Base-by-base conservation (phyloP, 2,888 invertebrate genomes). In the Andricus quercusramuli region DNA sequence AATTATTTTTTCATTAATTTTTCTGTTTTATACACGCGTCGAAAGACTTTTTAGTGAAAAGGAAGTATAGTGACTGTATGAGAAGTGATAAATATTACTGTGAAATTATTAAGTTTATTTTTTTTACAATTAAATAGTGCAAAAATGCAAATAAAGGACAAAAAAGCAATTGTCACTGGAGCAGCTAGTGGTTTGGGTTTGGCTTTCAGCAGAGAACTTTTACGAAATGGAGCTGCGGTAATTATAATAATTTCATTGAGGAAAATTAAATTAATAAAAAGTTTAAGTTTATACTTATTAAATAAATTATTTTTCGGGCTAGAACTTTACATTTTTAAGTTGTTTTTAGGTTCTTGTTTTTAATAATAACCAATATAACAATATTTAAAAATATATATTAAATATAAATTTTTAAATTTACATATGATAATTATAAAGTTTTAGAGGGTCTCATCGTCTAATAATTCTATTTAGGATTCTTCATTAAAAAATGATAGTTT, bases 131-230 rank as follows among this genome's bases (percentile, higher is more conserved):
- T 1, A 22, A 59, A 22, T 5, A 8, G 15, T 25, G 64, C 15
- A 51, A 81, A 78, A 6, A 92, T 92, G 92, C 91, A 91, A 81
- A 90, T 92, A 70, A 92, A 91, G 79, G 91, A 92, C 56, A 92
- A 92, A 84, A 89, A 86, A 74, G 92, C 87, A 3, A 85, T 92
- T 47, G 85, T 92, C 11, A 91, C 90, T 8, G 92, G 92, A 22
- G 90, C 88, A 17, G 89, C 91, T 13, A 88, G 88, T 74, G 88
- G 84, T 56, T 80, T 91, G 37, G 91, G 92, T 17, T 47, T 90
- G 25, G 88, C 88, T 20, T 90, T 90, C 41, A 85, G 88, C 81
- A 89, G 86, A 37, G 92, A 92, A 83, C 82, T 92, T 22, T 83
- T 92, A 22, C 86, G 91, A 56, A 91, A 91, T 81, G 91, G 92